Conservation (phyloP, 2,797 vertebrate genomes). For the Lycodopsis pacificus region DNA sequence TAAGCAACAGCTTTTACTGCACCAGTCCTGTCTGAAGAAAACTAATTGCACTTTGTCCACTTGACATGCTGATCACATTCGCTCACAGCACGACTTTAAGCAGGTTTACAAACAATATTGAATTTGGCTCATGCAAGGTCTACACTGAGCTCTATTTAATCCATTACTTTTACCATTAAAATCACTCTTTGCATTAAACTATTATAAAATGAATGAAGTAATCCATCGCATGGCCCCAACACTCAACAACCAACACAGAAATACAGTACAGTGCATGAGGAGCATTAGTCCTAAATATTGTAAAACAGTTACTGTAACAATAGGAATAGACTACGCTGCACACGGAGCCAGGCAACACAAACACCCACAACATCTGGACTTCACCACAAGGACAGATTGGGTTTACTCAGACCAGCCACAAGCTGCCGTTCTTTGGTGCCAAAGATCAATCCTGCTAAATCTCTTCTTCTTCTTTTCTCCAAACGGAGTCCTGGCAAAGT, state of each 20-base stretch:
- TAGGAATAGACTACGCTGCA: background rate
- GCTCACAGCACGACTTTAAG: background rate
- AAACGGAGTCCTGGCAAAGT: slow-evolving; percentile 31
- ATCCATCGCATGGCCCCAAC: no score
- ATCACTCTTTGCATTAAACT: background rate
- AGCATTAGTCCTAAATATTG: background rate
- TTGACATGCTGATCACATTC: no score
- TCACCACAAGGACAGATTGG: slow-evolving; percentile 31
- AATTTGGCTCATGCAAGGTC: background rate
- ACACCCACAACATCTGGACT: slow-evolving; percentile 48
- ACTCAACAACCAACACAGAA: background rate
- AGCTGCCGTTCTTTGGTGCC: slow-evolving; percentile 14
- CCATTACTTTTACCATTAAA: background rate
- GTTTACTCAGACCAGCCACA: slow-evolving; percentile 31
- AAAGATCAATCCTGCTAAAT: slow-evolving; percentile 53
- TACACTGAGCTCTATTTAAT: slow-evolving; percentile 2
- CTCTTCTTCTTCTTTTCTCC: slow-evolving; percentile 17
- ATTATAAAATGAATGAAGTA: slow-evolving; percentile 1
- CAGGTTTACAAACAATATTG: background rate
- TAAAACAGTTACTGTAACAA: slow-evolving; percentile 10
- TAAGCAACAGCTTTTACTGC: background rate
- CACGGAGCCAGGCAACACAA: slow-evolving; percentile 3
- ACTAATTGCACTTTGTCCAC: no score
- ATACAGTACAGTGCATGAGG: background rate
- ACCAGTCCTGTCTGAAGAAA: background rate